These are phyloP conservation scores for Rhopalosiphum nymphaeae DNA, from an alignment of 2,888 invertebrate species.

Conservation along the genomic window DNA sequence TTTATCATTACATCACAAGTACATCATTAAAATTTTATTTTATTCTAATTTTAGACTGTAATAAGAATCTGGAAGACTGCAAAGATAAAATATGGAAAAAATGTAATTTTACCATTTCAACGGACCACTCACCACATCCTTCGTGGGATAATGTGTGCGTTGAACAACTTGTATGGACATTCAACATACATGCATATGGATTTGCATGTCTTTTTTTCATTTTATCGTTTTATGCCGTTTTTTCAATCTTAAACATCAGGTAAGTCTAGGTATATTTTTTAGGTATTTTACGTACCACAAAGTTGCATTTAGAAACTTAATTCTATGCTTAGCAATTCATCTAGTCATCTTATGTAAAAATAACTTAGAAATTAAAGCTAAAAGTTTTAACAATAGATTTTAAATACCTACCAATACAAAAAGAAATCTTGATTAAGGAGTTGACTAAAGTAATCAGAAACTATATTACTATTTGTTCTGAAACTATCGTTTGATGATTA, in stretches of 20 bases:
- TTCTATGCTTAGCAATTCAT: not conserved
- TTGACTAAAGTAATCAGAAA: not conserved
- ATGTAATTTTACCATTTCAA: constrained; percentile 39
- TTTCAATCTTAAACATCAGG: constrained; percentile 74
- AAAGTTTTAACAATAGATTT: not conserved
- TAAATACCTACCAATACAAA: not conserved
- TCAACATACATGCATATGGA: constrained; percentile 74
- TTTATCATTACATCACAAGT: not conserved
- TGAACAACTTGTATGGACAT: constrained; percentile 71
- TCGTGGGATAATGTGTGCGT: constrained; percentile 66
- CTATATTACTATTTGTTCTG: not conserved
- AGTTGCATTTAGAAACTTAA: not conserved
- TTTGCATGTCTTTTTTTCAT: constrained; percentile 74
- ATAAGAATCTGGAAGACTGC: constrained; percentile 54
- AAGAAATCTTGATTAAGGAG: not conserved
- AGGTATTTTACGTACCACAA: not conserved
- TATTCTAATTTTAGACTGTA: constrained; percentile 40
- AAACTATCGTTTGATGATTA: too few relatives aligned
- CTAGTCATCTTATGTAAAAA: not conserved
- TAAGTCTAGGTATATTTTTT: constrained; percentile 67
- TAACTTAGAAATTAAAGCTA: not conserved
- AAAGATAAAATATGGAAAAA: constrained; percentile 51
- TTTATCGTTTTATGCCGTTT: constrained; percentile 74
- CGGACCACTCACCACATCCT: constrained; percentile 65
- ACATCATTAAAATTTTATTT: not conserved